These are phyloP conservation scores for Sebastes steindachneri DNA, from an alignment of 2,797 vertebrate species.

Conservation along the genomic window DNA sequence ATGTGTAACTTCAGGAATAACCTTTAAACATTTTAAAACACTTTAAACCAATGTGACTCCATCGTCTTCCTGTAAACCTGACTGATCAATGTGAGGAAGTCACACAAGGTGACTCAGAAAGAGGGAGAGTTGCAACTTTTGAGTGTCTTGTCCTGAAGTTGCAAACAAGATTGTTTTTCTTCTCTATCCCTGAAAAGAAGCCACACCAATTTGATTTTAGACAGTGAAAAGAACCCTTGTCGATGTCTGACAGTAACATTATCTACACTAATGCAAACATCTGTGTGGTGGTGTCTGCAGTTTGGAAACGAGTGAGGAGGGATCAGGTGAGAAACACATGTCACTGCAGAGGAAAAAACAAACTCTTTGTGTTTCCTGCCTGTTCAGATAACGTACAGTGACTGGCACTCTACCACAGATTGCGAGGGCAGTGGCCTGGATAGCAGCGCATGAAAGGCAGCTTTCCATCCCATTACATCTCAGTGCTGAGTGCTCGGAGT, in stretches of 20 bases:
- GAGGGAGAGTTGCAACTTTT: not conserved
- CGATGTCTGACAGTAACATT: not conserved
- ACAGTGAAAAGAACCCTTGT: not conserved
- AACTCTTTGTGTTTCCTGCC: slow-evolving; percentile 47
- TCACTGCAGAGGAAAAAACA: slow-evolving; percentile 31
- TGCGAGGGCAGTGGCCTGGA: slow-evolving; percentile 72
- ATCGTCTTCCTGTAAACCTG: not conserved
- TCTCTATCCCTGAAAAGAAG: not conserved
- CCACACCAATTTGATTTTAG: slow-evolving; percentile 3
- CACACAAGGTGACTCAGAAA: not conserved
- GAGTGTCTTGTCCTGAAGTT: not conserved
- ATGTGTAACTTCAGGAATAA: not conserved
- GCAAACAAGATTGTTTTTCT: not conserved
- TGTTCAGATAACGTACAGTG: slow-evolving; percentile 56
- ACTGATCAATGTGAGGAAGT: not conserved
- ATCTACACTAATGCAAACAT: slow-evolving; percentile 18
- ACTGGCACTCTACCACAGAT: slow-evolving; percentile 52
- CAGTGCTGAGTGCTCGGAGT: slow-evolving; percentile 48
- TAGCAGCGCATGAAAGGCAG: slow-evolving; percentile 61
- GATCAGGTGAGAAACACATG: slow-evolving; percentile 70
- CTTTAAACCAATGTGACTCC: not conserved
- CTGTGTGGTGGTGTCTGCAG: not conserved
- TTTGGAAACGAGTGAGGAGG: slow-evolving; percentile 16
- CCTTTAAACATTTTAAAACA: not conserved
- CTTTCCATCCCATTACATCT: slow-evolving; percentile 73